Conservation (phyloP, 1,140 invertebrate species). For the Zaprionus nigranus region DNA sequence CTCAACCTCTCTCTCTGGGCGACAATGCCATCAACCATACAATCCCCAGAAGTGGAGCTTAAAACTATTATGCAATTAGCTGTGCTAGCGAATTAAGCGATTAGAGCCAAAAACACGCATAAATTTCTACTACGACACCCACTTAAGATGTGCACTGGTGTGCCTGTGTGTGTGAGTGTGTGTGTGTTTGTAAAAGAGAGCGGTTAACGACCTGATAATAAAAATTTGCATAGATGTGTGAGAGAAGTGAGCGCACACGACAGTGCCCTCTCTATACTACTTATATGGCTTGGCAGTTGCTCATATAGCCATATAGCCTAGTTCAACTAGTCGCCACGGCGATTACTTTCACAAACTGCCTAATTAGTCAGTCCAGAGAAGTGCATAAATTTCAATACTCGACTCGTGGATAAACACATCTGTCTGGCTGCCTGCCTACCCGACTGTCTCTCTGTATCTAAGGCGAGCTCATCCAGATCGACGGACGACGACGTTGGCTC, state of each 20-base stretch:
- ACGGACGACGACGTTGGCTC: conserved; percentile 44
- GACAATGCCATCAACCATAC: not conserved
- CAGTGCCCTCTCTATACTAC: not conserved
- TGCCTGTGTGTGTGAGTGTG: conserved; percentile 14
- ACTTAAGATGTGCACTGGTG: conserved; percentile 62
- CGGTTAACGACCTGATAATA: conserved; percentile 79
- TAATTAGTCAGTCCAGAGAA: conserved; percentile 69
- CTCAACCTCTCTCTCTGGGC: conserved; percentile 1
- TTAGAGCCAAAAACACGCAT: conserved; percentile 62
- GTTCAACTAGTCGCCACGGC: conserved; percentile 34
- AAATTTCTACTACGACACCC: conserved; percentile 73
- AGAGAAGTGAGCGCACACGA: conserved; percentile 37
- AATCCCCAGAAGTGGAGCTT: conserved; percentile 23
- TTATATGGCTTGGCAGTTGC: not conserved
- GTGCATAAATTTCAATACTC: conserved; percentile 75
- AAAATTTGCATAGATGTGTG: conserved; percentile 73
- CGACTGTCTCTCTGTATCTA: not conserved
- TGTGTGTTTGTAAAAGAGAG: conserved; percentile 29
- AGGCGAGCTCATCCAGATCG: not conserved
- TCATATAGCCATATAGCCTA: not conserved
- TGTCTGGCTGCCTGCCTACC: not conserved
- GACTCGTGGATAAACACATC: conserved; percentile 17
- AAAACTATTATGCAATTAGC: conserved; percentile 79
- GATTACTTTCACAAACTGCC: conserved; percentile 78
- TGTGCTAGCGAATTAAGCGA: conserved; percentile 68